Base-by-base conservation (phyloP, 1,140 invertebrate species). In the Planococcus citri region DNA sequence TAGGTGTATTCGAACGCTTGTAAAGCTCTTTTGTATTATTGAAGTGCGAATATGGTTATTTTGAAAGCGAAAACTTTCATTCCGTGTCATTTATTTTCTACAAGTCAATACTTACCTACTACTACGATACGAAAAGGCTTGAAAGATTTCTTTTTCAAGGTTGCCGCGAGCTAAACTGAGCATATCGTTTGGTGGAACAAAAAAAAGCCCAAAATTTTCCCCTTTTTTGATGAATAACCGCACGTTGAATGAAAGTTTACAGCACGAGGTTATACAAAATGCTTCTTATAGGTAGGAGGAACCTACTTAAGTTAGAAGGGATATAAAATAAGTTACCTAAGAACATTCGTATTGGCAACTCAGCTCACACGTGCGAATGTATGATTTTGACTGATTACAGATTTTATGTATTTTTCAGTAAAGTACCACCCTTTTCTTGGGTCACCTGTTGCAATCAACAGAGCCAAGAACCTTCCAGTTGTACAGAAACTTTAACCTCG, bases 401-500 rank as follows among this genome's bases (percentile, higher is more conserved):
- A 12, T 57, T 41, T 67, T 9, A 10, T 41, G 8, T 38, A n/a
- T 33, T 60, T 72, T 70, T 10, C 70, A 72, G 72, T 22, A 70
- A 70, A 71, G 68, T 72, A 4, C 70, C 70, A 3, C 72, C 72
- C 4, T 69, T 72, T 29, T 69, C 58, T 29, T 72, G 72, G 72
- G 14, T 72, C 10, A 57, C 29, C 22, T 72, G 72, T 38, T 72
- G 72, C 58, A 51, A 69, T 12, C 70, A 70, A 14, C 60, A 37
- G n/a, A 70, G 27, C 21, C 61, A 57, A 29, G 71, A 72, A n/a
- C 69, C 69, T 33, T 20, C 68, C 27, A 72, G 71, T 37, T 70
- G 68, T 64, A 72, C 71, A 17, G 71, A 72, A 70, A 72, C 71
- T 22, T 58, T 72, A 27, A 72, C 71, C 27, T 72, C 71, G 33